phyloP scores from a whole-genome alignment of 2,888 invertebrate species.

The Colletes collaris region DNA sequence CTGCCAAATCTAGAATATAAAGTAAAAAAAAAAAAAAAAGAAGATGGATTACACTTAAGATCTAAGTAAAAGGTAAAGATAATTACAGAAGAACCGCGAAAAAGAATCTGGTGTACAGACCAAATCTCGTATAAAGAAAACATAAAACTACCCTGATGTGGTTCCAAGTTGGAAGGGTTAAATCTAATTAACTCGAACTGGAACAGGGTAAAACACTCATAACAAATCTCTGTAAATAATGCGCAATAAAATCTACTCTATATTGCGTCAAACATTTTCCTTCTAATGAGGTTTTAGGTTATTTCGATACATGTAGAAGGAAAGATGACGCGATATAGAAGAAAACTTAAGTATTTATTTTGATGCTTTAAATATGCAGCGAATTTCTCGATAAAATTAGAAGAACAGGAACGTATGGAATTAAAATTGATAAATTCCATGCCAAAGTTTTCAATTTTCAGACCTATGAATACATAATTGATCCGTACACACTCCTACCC shows the following conservation, averaged over 20 bases:
- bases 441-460: slow-evolving; percentile 41
- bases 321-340: slow-evolving; percentile 60
- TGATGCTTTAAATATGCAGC: not conserved
- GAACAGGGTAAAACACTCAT: slow-evolving; percentile 66
- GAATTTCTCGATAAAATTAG: slow-evolving; percentile 18
- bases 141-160: slow-evolving; percentile 63
- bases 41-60: slow-evolving; percentile 67
- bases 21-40: slow-evolving; percentile 58
- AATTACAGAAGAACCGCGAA: slow-evolving; percentile 66
- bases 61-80: slow-evolving; percentile 67
- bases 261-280: slow-evolving; percentile 68
- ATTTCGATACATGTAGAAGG: slow-evolving; percentile 59
- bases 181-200: slow-evolving; percentile 81
- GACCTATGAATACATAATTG: slow-evolving; percentile 50
- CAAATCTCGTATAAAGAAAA: slow-evolving; percentile 50
- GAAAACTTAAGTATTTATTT: slow-evolving; percentile 35
- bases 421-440: slow-evolving; percentile 19
- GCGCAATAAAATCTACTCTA: slow-evolving; percentile 52
- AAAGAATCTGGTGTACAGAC: slow-evolving; percentile 62
- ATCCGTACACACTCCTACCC: slow-evolving; percentile 66
- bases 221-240: slow-evolving; percentile 40
- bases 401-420: slow-evolving; percentile 11
- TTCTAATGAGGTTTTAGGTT: slow-evolving; percentile 59
- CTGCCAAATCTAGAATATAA: slow-evolving; percentile 74
- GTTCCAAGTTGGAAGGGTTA: slow-evolving; percentile 80